Evolutionary conservation across 2,113 vertebrate species (phyloP).

Genomic region (Saccopteryx bilineata): DNA sequence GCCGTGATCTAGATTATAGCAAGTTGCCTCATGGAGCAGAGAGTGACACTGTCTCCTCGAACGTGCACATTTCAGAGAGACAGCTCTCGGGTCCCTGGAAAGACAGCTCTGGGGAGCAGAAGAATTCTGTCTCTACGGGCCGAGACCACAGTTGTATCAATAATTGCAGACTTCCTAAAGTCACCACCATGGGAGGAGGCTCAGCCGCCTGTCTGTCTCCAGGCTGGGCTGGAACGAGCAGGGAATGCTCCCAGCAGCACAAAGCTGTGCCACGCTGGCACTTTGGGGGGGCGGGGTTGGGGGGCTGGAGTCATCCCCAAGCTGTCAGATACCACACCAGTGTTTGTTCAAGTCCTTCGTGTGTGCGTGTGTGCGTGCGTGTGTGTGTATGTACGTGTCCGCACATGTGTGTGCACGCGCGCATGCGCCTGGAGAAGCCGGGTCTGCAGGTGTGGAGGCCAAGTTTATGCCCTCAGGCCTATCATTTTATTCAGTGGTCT

Average conservation of each 20-base stretch:
- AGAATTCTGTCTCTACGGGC: neutral
- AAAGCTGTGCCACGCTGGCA: neutral
- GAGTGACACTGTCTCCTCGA: neutral
- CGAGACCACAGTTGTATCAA: neutral
- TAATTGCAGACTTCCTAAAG: neutral
- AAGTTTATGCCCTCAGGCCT: neutral
- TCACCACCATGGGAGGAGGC: too few relatives aligned
- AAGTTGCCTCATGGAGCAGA: too few relatives aligned
- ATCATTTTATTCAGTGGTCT: neutral
- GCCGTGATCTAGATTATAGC: neutral
- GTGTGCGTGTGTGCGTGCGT: neutral
- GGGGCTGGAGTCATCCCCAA: neutral
- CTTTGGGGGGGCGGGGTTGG: neutral
- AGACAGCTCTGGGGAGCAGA: neutral
- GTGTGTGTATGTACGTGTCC: neutral
- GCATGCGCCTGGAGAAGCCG: accelerated
- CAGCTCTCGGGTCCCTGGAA: neutral
- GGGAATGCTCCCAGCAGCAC: neutral
- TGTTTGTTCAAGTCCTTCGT: neutral
- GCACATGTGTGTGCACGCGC: neutral
- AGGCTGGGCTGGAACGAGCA: neutral
- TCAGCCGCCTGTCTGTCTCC: neutral
- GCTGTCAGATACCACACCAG: neutral
- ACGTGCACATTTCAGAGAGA: neutral
- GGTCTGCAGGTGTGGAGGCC: neutral